Evolutionary conservation across 2,113 vertebrate species (phyloP).

Genomic region (Syrrhaptes paradoxus): DNA sequence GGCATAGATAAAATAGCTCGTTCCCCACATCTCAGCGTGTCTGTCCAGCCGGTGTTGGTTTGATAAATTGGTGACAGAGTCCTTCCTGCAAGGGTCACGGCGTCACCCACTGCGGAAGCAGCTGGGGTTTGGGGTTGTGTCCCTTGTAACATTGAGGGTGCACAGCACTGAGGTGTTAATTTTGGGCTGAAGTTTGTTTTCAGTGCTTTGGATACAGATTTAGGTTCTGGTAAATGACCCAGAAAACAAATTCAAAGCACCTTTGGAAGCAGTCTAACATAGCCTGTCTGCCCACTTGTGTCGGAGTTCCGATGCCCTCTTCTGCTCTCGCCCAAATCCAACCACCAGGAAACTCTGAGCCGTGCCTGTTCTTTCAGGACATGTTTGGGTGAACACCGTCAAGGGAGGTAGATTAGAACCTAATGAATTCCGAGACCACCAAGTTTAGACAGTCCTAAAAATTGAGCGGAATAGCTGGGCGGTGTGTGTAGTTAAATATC

Average conservation of each 20-base stretch:
- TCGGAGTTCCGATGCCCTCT: background rate
- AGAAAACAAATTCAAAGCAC: background rate
- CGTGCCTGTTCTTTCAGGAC: background rate
- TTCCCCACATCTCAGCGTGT: background rate
- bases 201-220: background rate
- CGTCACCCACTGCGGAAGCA: fast-evolving
- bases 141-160: background rate
- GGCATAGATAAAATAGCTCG: background rate
- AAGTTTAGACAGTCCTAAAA: background rate
- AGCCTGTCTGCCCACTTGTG: background rate
- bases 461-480: background rate
- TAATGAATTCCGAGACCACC: background rate
- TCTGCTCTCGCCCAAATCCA: background rate
- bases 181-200: background rate
- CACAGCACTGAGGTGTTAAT: background rate
- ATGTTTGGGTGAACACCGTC: background rate
- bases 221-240: background rate
- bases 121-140: background rate
- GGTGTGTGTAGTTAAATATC: background rate
- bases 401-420: background rate
- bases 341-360: background rate
- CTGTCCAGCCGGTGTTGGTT: background rate
- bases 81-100: background rate
- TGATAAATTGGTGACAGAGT: background rate
- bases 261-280: background rate